Conservation (phyloP, 2,797 vertebrate genomes). For the Rhynchonycteris naso region DNA sequence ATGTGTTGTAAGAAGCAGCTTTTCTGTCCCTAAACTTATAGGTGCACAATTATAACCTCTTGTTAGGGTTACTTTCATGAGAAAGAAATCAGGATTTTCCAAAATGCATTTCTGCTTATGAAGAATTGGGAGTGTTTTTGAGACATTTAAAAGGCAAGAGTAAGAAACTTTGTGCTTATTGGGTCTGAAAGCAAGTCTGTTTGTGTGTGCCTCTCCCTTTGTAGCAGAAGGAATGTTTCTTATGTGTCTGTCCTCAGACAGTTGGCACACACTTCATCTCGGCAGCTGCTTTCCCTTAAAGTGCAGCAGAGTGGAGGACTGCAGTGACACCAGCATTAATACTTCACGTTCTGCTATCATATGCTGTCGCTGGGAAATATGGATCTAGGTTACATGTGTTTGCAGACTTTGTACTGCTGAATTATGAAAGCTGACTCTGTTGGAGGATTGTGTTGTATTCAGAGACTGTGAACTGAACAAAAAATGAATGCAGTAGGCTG, state of each 20-base stretch:
- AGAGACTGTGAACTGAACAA: slow-evolving; percentile 89
- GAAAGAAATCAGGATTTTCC: slow-evolving; percentile 56
- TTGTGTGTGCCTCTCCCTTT: slow-evolving; percentile 88
- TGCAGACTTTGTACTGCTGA: slow-evolving; percentile 91
- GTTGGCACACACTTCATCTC: slow-evolving; percentile 91
- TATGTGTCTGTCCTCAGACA: slow-evolving; percentile 91
- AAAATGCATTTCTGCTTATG: slow-evolving; percentile 3
- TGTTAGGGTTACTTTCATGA: background rate
- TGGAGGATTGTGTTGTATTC: slow-evolving; percentile 89
- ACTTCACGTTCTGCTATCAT: slow-evolving; percentile 92
- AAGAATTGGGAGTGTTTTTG: slow-evolving; percentile 39
- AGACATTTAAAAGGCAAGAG: slow-evolving; percentile 84
- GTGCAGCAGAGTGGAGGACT: slow-evolving; percentile 91
- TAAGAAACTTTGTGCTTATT: slow-evolving; percentile 87
- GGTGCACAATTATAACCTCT: background rate
- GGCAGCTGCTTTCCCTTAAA: slow-evolving; percentile 93
- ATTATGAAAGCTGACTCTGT: slow-evolving; percentile 91
- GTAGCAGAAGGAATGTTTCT: slow-evolving; percentile 92
- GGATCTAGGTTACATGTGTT: slow-evolving; percentile 91
- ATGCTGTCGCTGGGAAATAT: slow-evolving; percentile 91
- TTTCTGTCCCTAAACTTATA: slow-evolving; percentile 12
- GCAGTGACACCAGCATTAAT: slow-evolving; percentile 92
- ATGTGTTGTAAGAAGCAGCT: background rate
- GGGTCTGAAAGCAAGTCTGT: slow-evolving; percentile 88
- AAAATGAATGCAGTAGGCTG: slow-evolving; percentile 86